Evolutionary conservation across 30 jellyfish, hydroid and myxozoan genomes (phyloP).

Genomic region (Morbakka virulenta): DNA sequence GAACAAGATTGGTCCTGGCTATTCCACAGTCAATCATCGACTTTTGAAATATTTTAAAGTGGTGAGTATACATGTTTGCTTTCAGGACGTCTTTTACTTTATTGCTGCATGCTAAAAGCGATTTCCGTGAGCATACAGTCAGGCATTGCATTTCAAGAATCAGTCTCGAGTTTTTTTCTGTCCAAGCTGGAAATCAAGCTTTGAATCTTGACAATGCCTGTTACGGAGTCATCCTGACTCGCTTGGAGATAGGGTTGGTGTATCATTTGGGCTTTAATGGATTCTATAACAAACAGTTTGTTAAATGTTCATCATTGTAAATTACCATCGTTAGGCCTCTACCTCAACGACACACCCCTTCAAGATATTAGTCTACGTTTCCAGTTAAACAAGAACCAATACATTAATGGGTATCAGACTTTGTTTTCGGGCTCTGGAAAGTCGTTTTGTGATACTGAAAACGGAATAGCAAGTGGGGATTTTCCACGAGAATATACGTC

Average conservation of each 20-base stretch:
- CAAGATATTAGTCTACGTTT: no score
- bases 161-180: no score
- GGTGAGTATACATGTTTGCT: background rate
- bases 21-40: background rate
- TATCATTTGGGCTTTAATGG: conserved; percentile 11
- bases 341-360: no score
- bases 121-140: no score
- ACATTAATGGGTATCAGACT: conserved; percentile 5
- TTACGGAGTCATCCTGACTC: conserved; percentile 13
- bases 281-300: background rate
- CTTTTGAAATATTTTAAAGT: background rate
- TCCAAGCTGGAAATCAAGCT: no score
- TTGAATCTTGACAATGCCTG: background rate
- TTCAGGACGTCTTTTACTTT: background rate
- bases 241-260: conserved; percentile 10
- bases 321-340: no score
- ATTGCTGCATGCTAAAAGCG: background rate
- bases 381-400: no score
- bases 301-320: background rate
- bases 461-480: no score
- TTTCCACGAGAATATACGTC: no score
- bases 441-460: no score
- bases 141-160: no score
- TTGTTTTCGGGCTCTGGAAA: background rate
- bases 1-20: background rate